These are phyloP conservation scores for Pseudotriccus pelzelni DNA, from an alignment of 2,797 vertebrate genomes.

Conservation along the genomic window DNA sequence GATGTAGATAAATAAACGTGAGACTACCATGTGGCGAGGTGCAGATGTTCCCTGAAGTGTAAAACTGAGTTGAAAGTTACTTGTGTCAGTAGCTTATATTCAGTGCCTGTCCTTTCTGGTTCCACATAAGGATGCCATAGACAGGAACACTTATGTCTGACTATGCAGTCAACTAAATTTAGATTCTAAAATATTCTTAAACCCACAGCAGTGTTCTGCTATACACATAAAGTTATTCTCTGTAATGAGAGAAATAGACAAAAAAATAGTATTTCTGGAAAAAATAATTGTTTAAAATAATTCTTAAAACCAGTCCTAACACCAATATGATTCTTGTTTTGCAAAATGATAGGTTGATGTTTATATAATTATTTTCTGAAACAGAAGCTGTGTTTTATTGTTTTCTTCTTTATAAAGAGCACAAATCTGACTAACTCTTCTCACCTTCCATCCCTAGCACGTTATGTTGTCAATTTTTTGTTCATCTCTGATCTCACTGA, in stretches of 20 bases:
- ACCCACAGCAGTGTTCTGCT: not conserved
- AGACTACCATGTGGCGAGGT: not conserved
- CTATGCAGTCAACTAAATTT: not conserved
- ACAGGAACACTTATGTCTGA: not conserved
- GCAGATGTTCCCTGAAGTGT: not conserved
- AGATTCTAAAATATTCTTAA: not conserved
- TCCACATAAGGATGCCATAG: not conserved
- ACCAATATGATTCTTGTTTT: not conserved
- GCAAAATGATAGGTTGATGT: not conserved
- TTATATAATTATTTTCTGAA: not conserved
- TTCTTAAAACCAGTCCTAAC: not conserved
- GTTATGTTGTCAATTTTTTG: not conserved
- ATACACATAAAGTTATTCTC: not conserved
- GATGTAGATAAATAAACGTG: not conserved
- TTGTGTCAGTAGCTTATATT: not conserved
- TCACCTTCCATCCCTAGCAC: fast-evolving
- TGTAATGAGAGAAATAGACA: not conserved
- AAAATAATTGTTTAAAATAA: not conserved
- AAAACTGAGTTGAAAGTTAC: not conserved
- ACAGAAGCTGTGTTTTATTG: fast-evolving
- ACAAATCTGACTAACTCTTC: not conserved
- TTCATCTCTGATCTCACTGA: not conserved
- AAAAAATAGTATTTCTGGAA: not conserved
- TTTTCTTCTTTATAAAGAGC: not conserved
- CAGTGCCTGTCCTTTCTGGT: not conserved